These are phyloP conservation scores for Hyalella azteca DNA, from an alignment of 2,888 invertebrate genomes.

Conservation along the genomic window DNA sequence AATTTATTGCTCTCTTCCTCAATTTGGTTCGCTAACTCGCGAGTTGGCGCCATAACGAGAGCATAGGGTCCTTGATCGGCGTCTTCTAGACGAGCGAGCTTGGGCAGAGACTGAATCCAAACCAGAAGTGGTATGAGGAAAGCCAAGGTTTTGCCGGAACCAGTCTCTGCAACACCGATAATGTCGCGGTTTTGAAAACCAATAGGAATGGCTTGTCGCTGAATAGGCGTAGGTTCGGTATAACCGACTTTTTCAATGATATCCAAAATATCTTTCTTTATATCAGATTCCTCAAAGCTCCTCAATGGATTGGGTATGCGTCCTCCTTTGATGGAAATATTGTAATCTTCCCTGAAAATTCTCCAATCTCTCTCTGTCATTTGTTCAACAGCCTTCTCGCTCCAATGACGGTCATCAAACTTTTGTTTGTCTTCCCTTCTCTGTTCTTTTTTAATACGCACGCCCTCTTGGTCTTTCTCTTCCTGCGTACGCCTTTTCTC, in stretches of 20 bases:
- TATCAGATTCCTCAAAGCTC: slow-evolving; percentile 90
- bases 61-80: slow-evolving; percentile 97
- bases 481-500: slow-evolving; percentile 94
- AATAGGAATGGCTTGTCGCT: slow-evolving; percentile 98
- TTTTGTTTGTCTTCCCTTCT: slow-evolving; percentile 97
- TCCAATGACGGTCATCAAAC: slow-evolving; percentile 99
- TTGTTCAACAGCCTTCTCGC: slow-evolving; percentile 88
- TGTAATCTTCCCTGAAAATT: slow-evolving; percentile 99
- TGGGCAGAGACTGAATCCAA: slow-evolving; percentile 98
- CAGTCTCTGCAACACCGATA: slow-evolving; percentile 99
- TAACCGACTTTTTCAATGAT: slow-evolving; percentile 95
- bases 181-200: slow-evolving; percentile 93
- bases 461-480: slow-evolving; percentile 94
- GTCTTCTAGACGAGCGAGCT: slow-evolving; percentile 88
- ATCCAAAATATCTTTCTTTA: slow-evolving; percentile 88
- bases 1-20: slow-evolving; percentile 99
- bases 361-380: slow-evolving; percentile 99
- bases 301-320: slow-evolving; percentile 95
- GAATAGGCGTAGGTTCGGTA: slow-evolving; percentile 98
- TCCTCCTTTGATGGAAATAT: slow-evolving; percentile 95
- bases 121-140: slow-evolving; percentile 95
- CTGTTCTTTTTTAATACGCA: slow-evolving; percentile 84
- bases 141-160: slow-evolving; percentile 97
- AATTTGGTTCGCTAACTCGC: slow-evolving; percentile 98
- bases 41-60: slow-evolving; percentile 98